These are phyloP conservation scores for Chiropotes sagulatus DNA, from an alignment of 2,797 vertebrate species.

Conservation along the genomic window DNA sequence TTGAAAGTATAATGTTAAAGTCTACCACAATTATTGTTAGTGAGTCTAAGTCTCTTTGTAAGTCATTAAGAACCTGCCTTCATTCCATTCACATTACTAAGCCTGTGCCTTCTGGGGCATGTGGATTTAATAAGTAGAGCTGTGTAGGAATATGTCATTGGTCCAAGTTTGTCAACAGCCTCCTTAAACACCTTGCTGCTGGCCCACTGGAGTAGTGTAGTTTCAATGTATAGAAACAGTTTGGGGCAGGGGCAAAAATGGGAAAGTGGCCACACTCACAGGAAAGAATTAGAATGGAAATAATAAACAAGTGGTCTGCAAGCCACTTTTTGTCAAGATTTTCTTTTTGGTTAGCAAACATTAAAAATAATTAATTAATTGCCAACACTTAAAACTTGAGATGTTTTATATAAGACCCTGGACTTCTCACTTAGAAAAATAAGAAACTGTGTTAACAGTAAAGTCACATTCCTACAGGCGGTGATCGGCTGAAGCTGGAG, in stretches of 20 bases:
- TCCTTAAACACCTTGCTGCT: background rate
- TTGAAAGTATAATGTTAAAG: no score
- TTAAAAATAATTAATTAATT: background rate
- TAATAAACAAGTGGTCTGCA: background rate
- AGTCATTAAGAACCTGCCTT: no score
- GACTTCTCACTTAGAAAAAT: conserved; percentile 1
- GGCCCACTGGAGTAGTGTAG: background rate
- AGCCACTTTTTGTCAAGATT: background rate
- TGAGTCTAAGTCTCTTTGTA: no score
- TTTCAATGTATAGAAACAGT: background rate
- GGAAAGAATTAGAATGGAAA: background rate
- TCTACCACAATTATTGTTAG: no score
- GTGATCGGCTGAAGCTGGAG: background rate
- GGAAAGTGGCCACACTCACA: background rate
- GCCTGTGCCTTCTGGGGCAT: background rate
- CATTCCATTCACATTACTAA: background rate
- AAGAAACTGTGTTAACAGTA: background rate
- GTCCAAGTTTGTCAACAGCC: conserved; percentile 7
- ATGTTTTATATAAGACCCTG: background rate
- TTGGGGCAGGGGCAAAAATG: background rate
- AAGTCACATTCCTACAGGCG: background rate
- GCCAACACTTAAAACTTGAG: background rate
- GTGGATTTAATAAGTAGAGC: background rate
- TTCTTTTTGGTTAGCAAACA: background rate
- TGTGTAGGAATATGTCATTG: background rate